A percentile compares a stretch with the other conserved stretches of the same genome.
Evolutionary conservation across 2,888 invertebrate species (phyloP).

Genomic region (Lepidocyrtinus sp.): DNA sequence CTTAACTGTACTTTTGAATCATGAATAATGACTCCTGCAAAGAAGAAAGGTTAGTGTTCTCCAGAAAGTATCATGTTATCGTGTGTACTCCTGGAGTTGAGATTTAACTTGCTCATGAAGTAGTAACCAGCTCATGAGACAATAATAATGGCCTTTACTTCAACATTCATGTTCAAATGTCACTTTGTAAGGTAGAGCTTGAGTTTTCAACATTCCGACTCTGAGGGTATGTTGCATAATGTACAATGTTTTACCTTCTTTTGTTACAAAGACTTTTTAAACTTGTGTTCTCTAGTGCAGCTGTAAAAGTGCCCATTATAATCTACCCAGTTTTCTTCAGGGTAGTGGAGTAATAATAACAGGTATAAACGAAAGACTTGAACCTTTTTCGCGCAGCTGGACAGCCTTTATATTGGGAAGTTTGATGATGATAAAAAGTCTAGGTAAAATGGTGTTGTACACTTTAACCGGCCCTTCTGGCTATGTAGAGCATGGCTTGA

Average conservation of each 20-base stretch:
- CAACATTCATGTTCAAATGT: slow-evolving; percentile 29
- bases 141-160: slow-evolving; percentile 30
- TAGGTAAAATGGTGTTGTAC: no score
- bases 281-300: not conserved
- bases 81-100: not conserved
- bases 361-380: not conserved
- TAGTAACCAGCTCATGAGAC: slow-evolving; percentile 38
- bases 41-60: slow-evolving; percentile 48
- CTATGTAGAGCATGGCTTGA: no score
- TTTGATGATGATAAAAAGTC: no score
- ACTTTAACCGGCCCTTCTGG: no score
- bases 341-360: no score
- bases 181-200: not conserved
- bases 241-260: not conserved
- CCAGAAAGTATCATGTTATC: not conserved
- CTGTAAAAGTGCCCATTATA: not conserved
- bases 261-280: not conserved
- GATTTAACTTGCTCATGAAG: slow-evolving; percentile 17
- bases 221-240: not conserved
- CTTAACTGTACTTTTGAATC: slow-evolving; percentile 47
- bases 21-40: slow-evolving; percentile 46
- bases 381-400: slow-evolving; percentile 27
- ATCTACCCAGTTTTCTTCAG: not conserved
- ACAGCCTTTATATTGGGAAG: no score
- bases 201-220: no score